These are phyloP conservation scores for Brachionus koreanus DNA, from an alignment of 1,140 invertebrate species.

Conservation along the genomic window DNA sequence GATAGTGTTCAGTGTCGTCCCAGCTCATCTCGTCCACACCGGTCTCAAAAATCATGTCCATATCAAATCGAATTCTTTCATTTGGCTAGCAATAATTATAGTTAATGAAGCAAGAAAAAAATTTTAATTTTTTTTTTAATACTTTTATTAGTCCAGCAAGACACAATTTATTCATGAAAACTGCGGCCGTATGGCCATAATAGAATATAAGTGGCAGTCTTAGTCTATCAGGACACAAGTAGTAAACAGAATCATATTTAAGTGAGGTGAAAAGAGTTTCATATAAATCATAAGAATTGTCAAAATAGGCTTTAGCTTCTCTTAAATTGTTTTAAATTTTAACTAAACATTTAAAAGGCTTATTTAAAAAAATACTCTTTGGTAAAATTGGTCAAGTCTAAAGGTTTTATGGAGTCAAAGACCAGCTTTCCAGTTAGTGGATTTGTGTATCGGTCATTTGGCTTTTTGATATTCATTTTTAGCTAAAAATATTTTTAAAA, in stretches of 20 bases:
- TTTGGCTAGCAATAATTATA: conserved; percentile 48
- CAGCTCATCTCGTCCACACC: conserved; percentile 59
- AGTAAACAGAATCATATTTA: conserved; percentile 15
- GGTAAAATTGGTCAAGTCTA: conserved; percentile 37
- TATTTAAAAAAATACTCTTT: conserved; percentile 27
- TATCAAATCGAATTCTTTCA: conserved; percentile 52
- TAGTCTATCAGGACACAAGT: conserved; percentile 51
- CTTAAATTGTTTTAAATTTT: background rate
- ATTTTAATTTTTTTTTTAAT: conserved; percentile 47
- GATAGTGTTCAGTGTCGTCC: conserved; percentile 53
- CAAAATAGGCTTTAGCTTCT: conserved; percentile 41
- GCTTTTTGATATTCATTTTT: background rate
- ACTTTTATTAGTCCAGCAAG: conserved; percentile 54
- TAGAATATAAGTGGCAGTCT: conserved; percentile 58
- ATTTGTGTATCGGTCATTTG: conserved; percentile 29
- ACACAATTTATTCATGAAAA: conserved; percentile 57
- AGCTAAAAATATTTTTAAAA: background rate
- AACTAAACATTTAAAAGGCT: no score
- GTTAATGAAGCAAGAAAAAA: background rate
- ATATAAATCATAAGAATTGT: conserved; percentile 31
- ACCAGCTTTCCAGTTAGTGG: conserved; percentile 28
- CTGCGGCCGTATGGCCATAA: conserved; percentile 56
- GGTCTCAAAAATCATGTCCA: conserved; percentile 58
- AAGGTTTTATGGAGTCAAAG: conserved; percentile 36
- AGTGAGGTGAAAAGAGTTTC: conserved; percentile 7